These are phyloP conservation scores for Periophthalmus modestus DNA, from an alignment of 2,113 vertebrate species.

Conservation along the genomic window DNA sequence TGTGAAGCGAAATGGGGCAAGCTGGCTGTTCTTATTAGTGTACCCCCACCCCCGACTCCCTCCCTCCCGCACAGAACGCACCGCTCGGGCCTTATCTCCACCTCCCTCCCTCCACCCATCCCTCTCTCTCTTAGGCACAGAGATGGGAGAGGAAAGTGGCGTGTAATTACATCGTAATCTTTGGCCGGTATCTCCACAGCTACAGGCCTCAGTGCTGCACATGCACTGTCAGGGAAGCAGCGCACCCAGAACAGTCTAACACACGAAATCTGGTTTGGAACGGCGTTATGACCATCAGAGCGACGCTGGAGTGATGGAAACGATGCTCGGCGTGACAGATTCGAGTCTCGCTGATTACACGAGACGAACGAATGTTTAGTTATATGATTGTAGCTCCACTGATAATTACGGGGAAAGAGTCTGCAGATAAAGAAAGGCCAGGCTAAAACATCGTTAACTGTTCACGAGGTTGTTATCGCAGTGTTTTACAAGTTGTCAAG, in stretches of 20 bases:
- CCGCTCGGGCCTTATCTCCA: constrained; percentile 51
- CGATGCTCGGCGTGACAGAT: constrained; percentile 49
- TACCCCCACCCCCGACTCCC: constrained; percentile 1
- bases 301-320: constrained; percentile 48
- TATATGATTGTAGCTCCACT: constrained; percentile 45
- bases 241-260: constrained; percentile 45
- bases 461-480: constrained; percentile 21
- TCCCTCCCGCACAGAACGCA: constrained; percentile 26
- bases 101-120: constrained; percentile 28
- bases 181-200: constrained; percentile 68
- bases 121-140: constrained; percentile 62
- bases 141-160: constrained; percentile 73
- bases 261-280: constrained; percentile 55
- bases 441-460: constrained; percentile 36
- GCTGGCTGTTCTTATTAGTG: constrained; percentile 19
- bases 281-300: constrained; percentile 29
- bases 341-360: constrained; percentile 37
- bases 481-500: constrained; percentile 43
- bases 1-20: constrained; percentile 15
- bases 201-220: constrained; percentile 60
- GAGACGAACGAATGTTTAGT: constrained; percentile 37
- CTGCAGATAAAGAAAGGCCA: constrained; percentile 28
- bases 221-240: constrained; percentile 48
- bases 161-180: constrained; percentile 79
- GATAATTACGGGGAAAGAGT: constrained; percentile 22